These are phyloP conservation scores for Eubasilissa splendida DNA, from an alignment of 2,888 invertebrate genomes.

Conservation along the genomic window DNA sequence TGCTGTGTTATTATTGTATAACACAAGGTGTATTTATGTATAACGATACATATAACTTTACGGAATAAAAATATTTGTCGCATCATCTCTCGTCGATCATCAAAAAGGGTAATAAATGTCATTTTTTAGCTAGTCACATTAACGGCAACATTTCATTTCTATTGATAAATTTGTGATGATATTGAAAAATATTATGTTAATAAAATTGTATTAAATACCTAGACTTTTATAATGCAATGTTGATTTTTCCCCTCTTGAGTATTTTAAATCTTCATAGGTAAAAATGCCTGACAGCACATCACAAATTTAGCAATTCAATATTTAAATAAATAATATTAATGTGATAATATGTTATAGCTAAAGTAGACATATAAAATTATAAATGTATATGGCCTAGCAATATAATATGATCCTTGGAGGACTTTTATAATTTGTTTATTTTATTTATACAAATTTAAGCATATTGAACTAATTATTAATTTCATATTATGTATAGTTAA, in stretches of 20 bases:
- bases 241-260: no score
- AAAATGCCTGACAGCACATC: neutral
- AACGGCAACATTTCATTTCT: slow-evolving; percentile 10
- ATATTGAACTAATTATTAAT: slow-evolving; percentile 7
- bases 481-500: neutral
- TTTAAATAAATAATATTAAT: slow-evolving; percentile 29
- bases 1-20: slow-evolving; percentile 16
- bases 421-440: neutral
- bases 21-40: slow-evolving; percentile 32
- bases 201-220: no score
- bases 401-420: slow-evolving; percentile 11
- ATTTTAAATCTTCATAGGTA: no score
- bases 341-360: slow-evolving; percentile 37
- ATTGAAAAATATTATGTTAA: no score
- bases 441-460: neutral
- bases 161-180: neutral
- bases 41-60: slow-evolving; percentile 41
- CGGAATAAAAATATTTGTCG: slow-evolving; percentile 23
- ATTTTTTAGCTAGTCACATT: slow-evolving; percentile 29
- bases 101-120: slow-evolving; percentile 40
- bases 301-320: slow-evolving; percentile 28
- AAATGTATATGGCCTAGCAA: slow-evolving; percentile 25
- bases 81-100: slow-evolving; percentile 21
- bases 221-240: no score
- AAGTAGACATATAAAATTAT: slow-evolving; percentile 27